Conservation (phyloP, 1,140 invertebrate genomes). For the Bombus superbus region DNA sequence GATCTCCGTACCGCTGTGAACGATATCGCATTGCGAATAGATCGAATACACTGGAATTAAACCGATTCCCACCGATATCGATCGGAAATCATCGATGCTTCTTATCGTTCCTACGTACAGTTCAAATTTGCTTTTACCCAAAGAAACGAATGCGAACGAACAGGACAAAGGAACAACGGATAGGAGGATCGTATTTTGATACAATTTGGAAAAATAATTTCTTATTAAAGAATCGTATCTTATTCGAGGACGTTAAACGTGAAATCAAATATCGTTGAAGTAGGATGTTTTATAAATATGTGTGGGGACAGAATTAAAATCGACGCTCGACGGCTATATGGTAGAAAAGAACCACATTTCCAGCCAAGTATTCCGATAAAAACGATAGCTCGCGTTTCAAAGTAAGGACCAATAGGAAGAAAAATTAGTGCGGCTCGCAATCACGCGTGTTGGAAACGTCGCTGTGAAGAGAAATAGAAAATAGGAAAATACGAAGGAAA, state of each 20-base stretch:
- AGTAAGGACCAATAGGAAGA: neutral
- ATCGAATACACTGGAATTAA: constrained; percentile 1
- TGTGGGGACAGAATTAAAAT: neutral
- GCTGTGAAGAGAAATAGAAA: too few species aligned
- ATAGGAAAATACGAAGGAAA: neutral
- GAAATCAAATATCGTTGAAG: neutral
- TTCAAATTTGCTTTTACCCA: neutral
- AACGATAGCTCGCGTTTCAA: neutral
- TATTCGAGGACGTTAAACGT: too few species aligned
- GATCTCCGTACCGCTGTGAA: neutral
- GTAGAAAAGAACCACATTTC: neutral
- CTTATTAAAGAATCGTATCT: too few species aligned
- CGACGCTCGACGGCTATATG: neutral
- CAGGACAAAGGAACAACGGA: too few species aligned
- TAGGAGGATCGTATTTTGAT: too few species aligned
- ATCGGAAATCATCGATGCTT: neutral
- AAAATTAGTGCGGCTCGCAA: neutral
- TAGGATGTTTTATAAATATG: too few species aligned
- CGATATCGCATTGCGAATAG: constrained; percentile 3
- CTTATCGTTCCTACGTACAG: neutral
- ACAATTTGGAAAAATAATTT: too few species aligned
- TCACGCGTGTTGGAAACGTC: neutral
- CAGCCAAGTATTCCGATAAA: neutral
- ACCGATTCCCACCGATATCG: neutral
- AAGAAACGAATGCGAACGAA: too few species aligned